Percentiles rank a stretch among this genome's conserved stretches.
These are phyloP conservation scores for Neolamprologus falcicula DNA, from an alignment of 2,113 vertebrate genomes.

Conservation along the genomic window DNA sequence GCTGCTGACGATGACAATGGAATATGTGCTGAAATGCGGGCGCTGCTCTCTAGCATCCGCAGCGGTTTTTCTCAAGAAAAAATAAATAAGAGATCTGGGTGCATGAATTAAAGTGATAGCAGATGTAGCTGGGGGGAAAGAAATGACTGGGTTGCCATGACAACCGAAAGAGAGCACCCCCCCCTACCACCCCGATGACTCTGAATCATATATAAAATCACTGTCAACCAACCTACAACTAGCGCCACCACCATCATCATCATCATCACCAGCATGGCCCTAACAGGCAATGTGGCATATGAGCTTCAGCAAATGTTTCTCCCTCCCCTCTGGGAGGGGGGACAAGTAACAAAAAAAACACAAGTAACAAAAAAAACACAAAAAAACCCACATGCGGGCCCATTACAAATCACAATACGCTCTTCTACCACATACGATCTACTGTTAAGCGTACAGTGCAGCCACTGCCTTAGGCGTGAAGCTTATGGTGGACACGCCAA, in stretches of 20 bases:
- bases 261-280: neutral
- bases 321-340: neutral
- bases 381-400: neutral
- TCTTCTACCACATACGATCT: neutral
- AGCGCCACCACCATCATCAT: neutral
- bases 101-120: conserved; percentile 40
- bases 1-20: neutral
- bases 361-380: fast-evolving
- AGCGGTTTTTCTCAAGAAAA: neutral
- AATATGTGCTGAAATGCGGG: neutral
- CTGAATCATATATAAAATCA: conserved; percentile 37
- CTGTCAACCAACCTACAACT: conserved; percentile 12
- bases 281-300: neutral
- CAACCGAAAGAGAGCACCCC: conserved; percentile 45
- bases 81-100: conserved; percentile 19
- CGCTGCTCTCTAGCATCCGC: neutral
- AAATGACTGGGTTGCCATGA: conserved; percentile 61
- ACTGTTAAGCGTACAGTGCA: neutral
- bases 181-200: conserved; percentile 9
- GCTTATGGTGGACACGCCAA: conserved; percentile 2
- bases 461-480: neutral
- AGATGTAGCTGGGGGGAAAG: conserved; percentile 26
- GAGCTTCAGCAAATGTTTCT: neutral
- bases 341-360: neutral
- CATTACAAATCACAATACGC: neutral